phyloP scores from a whole-genome alignment of 2,113 vertebrate species.

The Picathartes gymnocephalus region DNA sequence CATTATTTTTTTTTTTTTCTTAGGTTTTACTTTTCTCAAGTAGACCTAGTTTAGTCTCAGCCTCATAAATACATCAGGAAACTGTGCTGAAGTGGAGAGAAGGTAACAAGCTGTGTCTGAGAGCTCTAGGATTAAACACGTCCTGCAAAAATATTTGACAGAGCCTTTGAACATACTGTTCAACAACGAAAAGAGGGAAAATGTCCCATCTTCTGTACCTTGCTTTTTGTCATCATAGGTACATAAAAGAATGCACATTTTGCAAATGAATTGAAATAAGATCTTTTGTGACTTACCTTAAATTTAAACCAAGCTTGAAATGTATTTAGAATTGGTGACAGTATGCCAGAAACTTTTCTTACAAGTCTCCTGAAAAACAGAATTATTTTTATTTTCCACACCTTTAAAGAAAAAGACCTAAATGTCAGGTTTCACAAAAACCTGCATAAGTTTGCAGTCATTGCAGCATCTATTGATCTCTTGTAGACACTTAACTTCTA shows the following conservation, averaged over 20 bases:
- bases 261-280: slow-evolving; percentile 23
- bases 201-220: neutral
- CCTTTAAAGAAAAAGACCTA: neutral
- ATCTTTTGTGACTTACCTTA: slow-evolving; percentile 28
- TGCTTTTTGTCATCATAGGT: neutral
- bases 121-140: slow-evolving; percentile 67
- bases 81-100: slow-evolving; percentile 41
- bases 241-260: neutral
- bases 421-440: neutral
- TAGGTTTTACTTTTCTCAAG: slow-evolving; percentile 31
- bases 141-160: slow-evolving; percentile 44
- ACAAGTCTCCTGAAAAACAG: neutral
- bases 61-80: slow-evolving; percentile 55
- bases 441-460: neutral
- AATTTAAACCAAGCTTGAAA: slow-evolving; percentile 44
- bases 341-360: slow-evolving; percentile 16
- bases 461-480: neutral
- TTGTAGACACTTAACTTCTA: neutral
- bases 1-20: neutral
- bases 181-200: slow-evolving; percentile 7
- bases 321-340: slow-evolving; percentile 25
- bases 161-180: slow-evolving; percentile 32
- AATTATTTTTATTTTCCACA: neutral
- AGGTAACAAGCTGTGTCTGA: slow-evolving; percentile 65
- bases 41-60: slow-evolving; percentile 53